Conservation (phyloP, 2,888 invertebrate species). For the Rhamphomyia laevipes region DNA sequence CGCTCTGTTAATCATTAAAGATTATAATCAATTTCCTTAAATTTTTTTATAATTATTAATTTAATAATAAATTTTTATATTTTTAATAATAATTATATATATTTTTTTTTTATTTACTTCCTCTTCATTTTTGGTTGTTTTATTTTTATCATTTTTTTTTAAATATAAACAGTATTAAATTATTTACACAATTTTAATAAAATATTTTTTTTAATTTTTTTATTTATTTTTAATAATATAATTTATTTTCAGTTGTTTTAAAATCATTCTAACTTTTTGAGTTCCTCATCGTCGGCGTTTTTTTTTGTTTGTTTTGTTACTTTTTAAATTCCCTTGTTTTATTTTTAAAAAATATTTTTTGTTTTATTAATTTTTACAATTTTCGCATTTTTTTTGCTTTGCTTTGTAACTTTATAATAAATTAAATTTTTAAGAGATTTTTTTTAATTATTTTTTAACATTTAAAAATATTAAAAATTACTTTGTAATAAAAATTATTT, state of each 20-base stretch:
- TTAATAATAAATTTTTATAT: not conserved
- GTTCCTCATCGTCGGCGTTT: not conserved
- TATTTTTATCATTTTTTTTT: conserved; percentile 5
- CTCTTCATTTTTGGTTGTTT: not conserved
- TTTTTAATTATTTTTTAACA: too few species aligned
- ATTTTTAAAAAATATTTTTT: not conserved
- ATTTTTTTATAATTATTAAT: not conserved
- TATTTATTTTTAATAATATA: not conserved
- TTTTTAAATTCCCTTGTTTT: not conserved
- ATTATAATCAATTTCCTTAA: not conserved
- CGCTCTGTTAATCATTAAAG: too few species aligned
- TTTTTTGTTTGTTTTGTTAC: not conserved
- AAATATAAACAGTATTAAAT: conserved; percentile 11
- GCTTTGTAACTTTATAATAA: too few species aligned
- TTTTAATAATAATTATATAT: not conserved
- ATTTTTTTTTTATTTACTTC: not conserved
- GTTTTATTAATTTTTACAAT: not conserved
- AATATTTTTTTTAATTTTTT: conserved; percentile 8
- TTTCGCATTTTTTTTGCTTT: not conserved
- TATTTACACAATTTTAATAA: conserved; percentile 11
- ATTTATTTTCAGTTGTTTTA: not conserved
- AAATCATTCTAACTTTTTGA: not conserved
- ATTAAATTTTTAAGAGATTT: too few species aligned
- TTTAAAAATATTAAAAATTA: too few species aligned
- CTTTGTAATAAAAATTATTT: too few species aligned